phyloP scores from a whole-genome alignment of 2,113 vertebrate species.

The Microcebus griseorufus region DNA sequence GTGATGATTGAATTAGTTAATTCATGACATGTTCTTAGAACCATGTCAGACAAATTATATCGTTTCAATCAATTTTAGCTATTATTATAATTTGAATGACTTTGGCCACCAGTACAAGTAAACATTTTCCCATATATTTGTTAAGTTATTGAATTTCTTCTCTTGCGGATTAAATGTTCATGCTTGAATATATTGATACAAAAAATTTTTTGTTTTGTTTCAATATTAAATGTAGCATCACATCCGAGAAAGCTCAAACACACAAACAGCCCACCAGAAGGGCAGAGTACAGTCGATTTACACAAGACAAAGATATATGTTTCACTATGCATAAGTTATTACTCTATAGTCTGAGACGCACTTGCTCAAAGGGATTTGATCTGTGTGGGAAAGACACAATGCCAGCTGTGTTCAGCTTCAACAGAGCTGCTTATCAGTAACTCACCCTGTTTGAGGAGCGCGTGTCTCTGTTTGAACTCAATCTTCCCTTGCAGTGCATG shows the following conservation, averaged over 20 bases:
- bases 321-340: background rate
- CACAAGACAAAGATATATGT: background rate
- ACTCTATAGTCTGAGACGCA: background rate
- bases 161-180: background rate
- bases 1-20: background rate
- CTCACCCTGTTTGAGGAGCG: background rate
- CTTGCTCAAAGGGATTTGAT: background rate
- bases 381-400: background rate
- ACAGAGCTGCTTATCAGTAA: background rate
- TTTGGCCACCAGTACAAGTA: background rate
- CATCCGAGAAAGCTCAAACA: background rate
- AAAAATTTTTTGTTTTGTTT: background rate
- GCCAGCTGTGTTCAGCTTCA: background rate
- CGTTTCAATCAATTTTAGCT: background rate
- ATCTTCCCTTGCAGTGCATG: background rate
- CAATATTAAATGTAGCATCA: background rate
- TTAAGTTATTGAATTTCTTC: background rate
- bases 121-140: background rate
- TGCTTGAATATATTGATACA: background rate
- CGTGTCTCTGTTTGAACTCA: background rate
- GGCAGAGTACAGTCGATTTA: background rate
- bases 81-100: background rate
- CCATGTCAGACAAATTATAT: background rate
- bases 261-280: fast-evolving
- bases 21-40: background rate